Percentiles rank a stretch among this genome's conserved stretches.
These are phyloP conservation scores for Pandemis corylana DNA, from an alignment of 2,888 invertebrate species.

Conservation along the genomic window DNA sequence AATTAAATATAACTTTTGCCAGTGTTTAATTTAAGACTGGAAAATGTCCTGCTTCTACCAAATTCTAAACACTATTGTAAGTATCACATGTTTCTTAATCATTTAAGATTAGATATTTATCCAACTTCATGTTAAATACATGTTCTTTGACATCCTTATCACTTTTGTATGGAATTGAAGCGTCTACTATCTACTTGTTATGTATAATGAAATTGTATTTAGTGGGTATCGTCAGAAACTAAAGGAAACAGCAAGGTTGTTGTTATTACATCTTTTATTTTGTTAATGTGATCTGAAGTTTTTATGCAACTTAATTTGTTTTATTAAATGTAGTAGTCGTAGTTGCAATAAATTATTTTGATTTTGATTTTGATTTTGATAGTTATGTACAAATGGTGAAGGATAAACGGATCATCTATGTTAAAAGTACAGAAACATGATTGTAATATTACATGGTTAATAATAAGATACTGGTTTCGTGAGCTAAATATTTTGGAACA, in stretches of 20 bases:
- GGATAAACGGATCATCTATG: constrained; percentile 39
- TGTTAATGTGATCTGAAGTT: constrained; percentile 84
- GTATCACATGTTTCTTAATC: constrained; percentile 6
- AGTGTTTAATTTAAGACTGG: neutral
- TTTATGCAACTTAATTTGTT: constrained; percentile 46
- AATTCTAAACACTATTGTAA: neutral
- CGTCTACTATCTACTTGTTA: constrained; percentile 55
- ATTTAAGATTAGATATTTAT: neutral
- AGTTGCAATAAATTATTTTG: no score
- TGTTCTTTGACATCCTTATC: neutral
- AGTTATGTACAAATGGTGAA: constrained; percentile 43
- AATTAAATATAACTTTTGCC: neutral
- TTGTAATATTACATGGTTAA: constrained; percentile 31
- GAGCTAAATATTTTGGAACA: constrained; percentile 74
- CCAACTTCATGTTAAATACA: neutral
- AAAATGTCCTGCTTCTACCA: neutral
- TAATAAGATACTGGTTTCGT: constrained; percentile 57
- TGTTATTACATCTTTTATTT: constrained; percentile 69
- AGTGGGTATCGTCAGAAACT: constrained; percentile 68
- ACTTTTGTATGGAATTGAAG: constrained; percentile 29
- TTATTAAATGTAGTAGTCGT: constrained; percentile 48
- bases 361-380: no score
- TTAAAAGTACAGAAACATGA: constrained; percentile 36
- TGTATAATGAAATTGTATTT: constrained; percentile 59
- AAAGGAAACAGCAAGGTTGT: constrained; percentile 65